A percentile compares a stretch with the other conserved stretches of the same genome.
Evolutionary conservation across 2,797 vertebrate genomes (phyloP).

Genomic region (Botia almorhae): DNA sequence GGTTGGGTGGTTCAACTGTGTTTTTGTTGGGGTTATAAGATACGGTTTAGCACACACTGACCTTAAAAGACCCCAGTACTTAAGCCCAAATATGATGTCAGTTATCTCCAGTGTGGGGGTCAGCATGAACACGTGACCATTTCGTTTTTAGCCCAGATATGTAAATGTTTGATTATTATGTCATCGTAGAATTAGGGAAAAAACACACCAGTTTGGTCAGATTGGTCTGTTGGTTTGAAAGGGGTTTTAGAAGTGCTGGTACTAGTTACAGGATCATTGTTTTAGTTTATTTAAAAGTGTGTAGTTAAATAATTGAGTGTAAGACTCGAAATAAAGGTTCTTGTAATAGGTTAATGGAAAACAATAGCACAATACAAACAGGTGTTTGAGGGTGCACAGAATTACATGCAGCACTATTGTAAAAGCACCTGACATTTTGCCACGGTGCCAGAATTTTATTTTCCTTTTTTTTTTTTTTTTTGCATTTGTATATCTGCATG

Average conservation of each 20-base stretch:
- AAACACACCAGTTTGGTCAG: not conserved
- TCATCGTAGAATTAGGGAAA: not conserved
- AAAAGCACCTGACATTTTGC: conserved; percentile 24
- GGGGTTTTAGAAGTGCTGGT: too few relatives aligned
- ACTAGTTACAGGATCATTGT: too few relatives aligned
- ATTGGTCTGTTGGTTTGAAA: too few relatives aligned
- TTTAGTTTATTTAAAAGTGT: too few relatives aligned
- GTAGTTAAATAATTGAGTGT: too few relatives aligned
- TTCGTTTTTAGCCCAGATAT: not conserved
- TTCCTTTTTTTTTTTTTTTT: conserved; percentile 25
- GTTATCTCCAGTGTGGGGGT: not conserved
- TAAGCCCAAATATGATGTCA: conserved; percentile 8
- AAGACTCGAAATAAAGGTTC: not conserved
- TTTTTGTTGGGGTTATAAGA: conserved; percentile 12
- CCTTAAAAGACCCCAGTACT: conserved; percentile 11
- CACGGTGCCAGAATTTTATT: conserved; percentile 25
- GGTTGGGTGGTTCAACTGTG: conserved; percentile 30
- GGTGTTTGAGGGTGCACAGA: conserved; percentile 9
- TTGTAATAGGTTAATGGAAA: not conserved
- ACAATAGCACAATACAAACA: not conserved
- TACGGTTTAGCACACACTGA: not conserved
- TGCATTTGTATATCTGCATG: conserved; percentile 37
- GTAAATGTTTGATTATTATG: not conserved
- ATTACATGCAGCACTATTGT: not conserved
- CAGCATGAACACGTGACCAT: not conserved